Evolutionary conservation across 2,888 invertebrate genomes (phyloP).

Genomic region (Gandaritis pyraliata): DNA sequence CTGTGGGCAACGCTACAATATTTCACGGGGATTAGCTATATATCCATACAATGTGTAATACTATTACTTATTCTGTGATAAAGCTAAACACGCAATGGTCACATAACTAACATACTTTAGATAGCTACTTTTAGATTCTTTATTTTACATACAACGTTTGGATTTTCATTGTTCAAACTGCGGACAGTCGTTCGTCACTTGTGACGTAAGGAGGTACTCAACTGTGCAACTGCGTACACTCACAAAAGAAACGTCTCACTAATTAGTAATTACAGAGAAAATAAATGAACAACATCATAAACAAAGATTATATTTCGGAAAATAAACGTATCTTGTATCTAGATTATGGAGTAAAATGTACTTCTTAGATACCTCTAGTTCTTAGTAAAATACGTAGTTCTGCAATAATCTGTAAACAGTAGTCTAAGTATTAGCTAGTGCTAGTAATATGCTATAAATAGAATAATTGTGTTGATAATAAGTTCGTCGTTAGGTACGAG

Average conservation of each 20-base stretch:
- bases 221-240: no score
- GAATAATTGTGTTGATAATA: background rate
- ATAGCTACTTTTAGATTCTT: background rate
- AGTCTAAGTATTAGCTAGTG: no score
- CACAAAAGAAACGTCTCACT: no score
- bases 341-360: background rate
- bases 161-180: background rate
- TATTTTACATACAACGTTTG: background rate
- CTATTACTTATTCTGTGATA: no score
- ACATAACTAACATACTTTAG: background rate
- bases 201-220: no score
- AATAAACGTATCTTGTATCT: no score
- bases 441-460: background rate
- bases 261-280: no score
- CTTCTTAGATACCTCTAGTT: background rate
- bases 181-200: background rate
- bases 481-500: background rate
- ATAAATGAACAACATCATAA: no score
- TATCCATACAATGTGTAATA: slow-evolving; percentile 5
- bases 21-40: slow-evolving; percentile 13
- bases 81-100: slow-evolving; percentile 4
- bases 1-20: slow-evolving; percentile 4
- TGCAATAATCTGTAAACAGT: background rate
- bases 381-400: background rate
- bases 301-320: no score